Evolutionary conservation across 2,113 vertebrate genomes (phyloP).

Genomic region (Bambusicola thoracicus): DNA sequence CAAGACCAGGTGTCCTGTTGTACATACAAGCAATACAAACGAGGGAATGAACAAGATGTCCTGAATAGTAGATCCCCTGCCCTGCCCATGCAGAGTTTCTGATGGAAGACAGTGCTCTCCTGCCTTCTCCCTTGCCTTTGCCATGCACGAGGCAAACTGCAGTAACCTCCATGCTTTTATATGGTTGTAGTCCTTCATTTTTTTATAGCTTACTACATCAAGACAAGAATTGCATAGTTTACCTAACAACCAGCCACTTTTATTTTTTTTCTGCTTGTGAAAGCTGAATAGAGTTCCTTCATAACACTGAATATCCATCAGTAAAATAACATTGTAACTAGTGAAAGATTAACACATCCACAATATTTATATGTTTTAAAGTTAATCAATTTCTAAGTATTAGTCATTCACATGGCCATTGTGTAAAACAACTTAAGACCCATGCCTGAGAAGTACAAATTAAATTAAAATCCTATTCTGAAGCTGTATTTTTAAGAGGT

Average conservation of each 20-base stretch:
- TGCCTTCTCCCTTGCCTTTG: background rate
- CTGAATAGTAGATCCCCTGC: background rate
- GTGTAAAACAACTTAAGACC: constrained; percentile 42
- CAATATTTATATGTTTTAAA: constrained; percentile 15
- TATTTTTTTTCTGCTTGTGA: background rate
- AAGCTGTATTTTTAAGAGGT: constrained; percentile 24
- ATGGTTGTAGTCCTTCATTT: background rate
- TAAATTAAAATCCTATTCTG: background rate
- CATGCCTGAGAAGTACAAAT: constrained; percentile 32
- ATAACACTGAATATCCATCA: background rate
- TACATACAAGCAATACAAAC: fast-evolving
- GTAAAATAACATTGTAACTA: background rate
- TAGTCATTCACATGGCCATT: constrained; percentile 3
- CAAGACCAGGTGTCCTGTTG: fast-evolving
- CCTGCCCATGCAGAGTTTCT: background rate
- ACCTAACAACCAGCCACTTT: background rate
- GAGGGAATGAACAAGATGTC: background rate
- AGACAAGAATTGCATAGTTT: background rate
- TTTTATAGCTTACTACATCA: background rate
- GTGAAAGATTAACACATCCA: constrained; percentile 36
- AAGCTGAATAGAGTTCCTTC: constrained; percentile 6
- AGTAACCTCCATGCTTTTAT: background rate
- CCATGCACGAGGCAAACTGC: background rate
- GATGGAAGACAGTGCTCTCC: background rate
- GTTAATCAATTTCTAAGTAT: constrained; percentile 46